phyloP scores from a whole-genome alignment of 2,797 vertebrate genomes.

The Enteromius trimaculatus region DNA sequence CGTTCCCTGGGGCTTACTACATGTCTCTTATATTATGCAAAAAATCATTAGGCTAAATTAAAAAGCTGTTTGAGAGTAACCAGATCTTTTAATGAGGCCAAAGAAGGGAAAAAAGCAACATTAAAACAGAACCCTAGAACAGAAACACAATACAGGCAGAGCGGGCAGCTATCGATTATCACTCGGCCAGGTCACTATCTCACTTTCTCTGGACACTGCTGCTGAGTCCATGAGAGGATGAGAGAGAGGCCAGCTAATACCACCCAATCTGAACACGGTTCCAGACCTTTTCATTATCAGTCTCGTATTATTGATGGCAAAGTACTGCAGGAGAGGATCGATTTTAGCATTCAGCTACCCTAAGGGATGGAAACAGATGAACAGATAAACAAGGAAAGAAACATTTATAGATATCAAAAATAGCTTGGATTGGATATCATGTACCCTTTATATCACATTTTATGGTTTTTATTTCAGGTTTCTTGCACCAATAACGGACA shows the following conservation, averaged over 20 bases:
- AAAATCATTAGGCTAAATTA: conserved; percentile 89
- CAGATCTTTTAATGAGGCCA: conserved; percentile 86
- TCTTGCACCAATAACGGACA: neutral
- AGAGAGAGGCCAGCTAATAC: conserved; percentile 52
- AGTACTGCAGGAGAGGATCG: conserved; percentile 40
- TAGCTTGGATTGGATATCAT: conserved; percentile 23
- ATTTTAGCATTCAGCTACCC: conserved; percentile 36
- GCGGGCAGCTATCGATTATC: conserved; percentile 82
- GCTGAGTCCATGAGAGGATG: conserved; percentile 40
- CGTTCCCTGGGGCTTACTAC: conserved; percentile 76
- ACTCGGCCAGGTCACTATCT: conserved; percentile 82
- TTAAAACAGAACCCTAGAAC: conserved; percentile 83
- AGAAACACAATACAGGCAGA: conserved; percentile 77
- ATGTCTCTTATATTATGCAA: conserved; percentile 84
- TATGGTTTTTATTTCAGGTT: conserved; percentile 24
- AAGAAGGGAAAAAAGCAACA: conserved; percentile 75
- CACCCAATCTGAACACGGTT: conserved; percentile 40
- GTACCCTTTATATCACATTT: conserved; percentile 2
- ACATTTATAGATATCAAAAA: conserved; percentile 48
- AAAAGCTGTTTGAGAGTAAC: conserved; percentile 88
- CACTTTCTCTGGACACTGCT: conserved; percentile 58
- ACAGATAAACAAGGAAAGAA: conserved; percentile 44
- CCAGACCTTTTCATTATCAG: conserved; percentile 58
- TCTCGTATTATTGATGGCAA: conserved; percentile 25
- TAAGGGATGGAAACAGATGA: conserved; percentile 47